Base-by-base conservation (phyloP, 1,140 invertebrate species). In the Drosophila burlai region DNA sequence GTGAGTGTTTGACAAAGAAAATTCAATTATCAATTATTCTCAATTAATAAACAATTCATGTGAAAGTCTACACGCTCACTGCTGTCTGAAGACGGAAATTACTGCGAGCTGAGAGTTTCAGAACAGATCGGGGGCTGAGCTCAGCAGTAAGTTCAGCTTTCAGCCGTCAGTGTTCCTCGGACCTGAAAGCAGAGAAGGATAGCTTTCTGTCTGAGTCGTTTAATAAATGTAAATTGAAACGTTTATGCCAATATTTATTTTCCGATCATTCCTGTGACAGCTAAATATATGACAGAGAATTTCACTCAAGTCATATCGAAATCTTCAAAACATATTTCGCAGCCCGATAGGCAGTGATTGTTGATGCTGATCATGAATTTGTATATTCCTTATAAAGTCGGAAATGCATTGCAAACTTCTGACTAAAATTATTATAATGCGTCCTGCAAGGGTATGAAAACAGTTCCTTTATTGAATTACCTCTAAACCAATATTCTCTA, bases 1-100 rank as follows among this genome's bases (percentile, higher is more conserved):
- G 83, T 86, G 66, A 86, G 83, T 82, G 42, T 29, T 2, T 40
- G 8, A 34, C 11, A 4, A 13, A 21, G 10, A 3, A 10, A 60
- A 42, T 43, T 54, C 57, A 71, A 18, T 76, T 31, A 84, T 24
- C 24, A 24, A 34, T 11, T 18, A 52, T 10, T 1, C 24, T 6
- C 7, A 16, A 49, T 9, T 9, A 29, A 29, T 49, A 21, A 54
- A 9, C 11, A 34, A 15, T 61, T 50, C 11, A 60, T 78, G n/a
- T 43, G 16, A n/a, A n/a, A n/a, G 5, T 2, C 9, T 34, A 34
- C 55, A 11, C 9, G 16, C 43, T 6, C 18, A 6, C 45, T 21
- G 11, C 2, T 6, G 18, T 1, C 45, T 24, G 45, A 46, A 11
- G 3, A 13, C 18, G 21, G 2, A 46, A 24, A 13, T 46, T 46